Evolutionary conservation across 2,113 vertebrate species (phyloP).

Genomic region (Hypomesus transpacificus): DNA sequence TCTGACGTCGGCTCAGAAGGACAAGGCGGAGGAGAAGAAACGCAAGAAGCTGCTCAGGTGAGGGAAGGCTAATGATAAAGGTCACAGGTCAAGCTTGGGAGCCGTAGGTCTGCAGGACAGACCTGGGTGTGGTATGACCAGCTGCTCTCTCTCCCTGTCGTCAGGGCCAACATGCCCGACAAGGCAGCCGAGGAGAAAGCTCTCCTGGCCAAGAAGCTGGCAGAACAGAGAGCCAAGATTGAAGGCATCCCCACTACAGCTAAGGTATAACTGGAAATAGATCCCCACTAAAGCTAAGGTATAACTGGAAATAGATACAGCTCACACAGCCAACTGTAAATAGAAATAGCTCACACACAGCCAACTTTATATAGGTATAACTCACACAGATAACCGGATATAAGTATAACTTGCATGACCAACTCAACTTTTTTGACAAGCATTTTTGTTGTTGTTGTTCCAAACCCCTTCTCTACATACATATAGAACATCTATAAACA

Average conservation of each 20-base stretch:
- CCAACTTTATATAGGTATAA: neutral
- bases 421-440: neutral
- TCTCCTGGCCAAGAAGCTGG: conserved; percentile 79
- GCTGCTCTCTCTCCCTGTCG: neutral
- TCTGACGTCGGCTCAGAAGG: conserved; percentile 88
- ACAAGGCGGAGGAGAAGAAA: conserved; percentile 86
- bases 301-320: neutral
- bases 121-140: too few species aligned
- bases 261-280: conserved; percentile 69
- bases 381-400: neutral
- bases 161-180: conserved; percentile 77
- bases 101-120: too few species aligned
- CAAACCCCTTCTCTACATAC: neutral
- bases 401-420: neutral
- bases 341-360: neutral
- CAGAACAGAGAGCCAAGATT: conserved; percentile 82
- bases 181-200: conserved; percentile 85
- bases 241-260: conserved; percentile 90
- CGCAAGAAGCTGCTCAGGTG: conserved; percentile 83
- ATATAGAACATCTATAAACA: too few species aligned
- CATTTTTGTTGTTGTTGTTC: neutral
- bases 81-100: neutral
- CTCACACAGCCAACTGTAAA: conserved; percentile 2
- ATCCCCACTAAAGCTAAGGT: conserved; percentile 88
- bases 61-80: conserved; percentile 13